A percentile compares a stretch with the other conserved stretches of the same genome.
These are phyloP conservation scores for Clamator glandarius DNA, from an alignment of 2,797 vertebrate genomes.

Conservation along the genomic window DNA sequence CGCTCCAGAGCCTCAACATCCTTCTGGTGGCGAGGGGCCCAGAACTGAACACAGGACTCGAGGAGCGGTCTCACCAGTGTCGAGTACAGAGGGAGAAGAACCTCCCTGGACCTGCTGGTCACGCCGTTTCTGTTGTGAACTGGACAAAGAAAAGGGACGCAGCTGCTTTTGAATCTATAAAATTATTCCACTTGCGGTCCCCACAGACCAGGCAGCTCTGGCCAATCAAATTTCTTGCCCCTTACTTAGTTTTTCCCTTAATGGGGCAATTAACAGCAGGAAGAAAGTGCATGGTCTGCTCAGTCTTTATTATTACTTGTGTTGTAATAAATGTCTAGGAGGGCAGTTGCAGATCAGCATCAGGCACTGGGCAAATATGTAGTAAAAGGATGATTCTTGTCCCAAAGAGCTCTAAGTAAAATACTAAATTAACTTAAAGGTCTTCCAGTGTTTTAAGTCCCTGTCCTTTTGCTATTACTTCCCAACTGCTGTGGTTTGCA, in stretches of 20 bases:
- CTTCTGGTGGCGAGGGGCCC: no score
- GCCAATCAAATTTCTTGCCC: slow-evolving; percentile 59
- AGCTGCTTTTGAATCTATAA: slow-evolving; percentile 50
- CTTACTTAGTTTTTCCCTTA: slow-evolving; percentile 65
- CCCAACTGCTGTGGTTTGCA: slow-evolving; percentile 43
- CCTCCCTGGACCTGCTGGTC: no score
- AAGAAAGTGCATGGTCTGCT: slow-evolving; percentile 64
- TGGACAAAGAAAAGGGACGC: slow-evolving; percentile 56
- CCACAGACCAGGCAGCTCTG: slow-evolving; percentile 43
- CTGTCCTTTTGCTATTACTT: slow-evolving; percentile 17
- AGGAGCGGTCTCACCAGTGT: no score
- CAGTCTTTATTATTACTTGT: slow-evolving; percentile 64
- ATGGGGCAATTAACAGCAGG: slow-evolving; percentile 70
- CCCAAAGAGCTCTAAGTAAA: slow-evolving; percentile 4
- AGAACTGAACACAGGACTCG: no score
- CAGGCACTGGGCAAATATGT: neutral
- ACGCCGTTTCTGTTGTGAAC: slow-evolving; percentile 21
- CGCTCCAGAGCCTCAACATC: no score
- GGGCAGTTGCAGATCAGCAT: slow-evolving; percentile 23
- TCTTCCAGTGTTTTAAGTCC: neutral
- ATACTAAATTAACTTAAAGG: neutral
- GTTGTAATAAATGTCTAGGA: slow-evolving; percentile 43
- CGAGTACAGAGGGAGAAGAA: no score
- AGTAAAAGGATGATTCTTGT: neutral
- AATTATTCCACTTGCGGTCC: slow-evolving; percentile 57